Percentiles rank a stretch among this genome's conserved stretches.
These are phyloP conservation scores for Tenthredo mesomela DNA, from an alignment of 2,888 invertebrate genomes.

Conservation along the genomic window DNA sequence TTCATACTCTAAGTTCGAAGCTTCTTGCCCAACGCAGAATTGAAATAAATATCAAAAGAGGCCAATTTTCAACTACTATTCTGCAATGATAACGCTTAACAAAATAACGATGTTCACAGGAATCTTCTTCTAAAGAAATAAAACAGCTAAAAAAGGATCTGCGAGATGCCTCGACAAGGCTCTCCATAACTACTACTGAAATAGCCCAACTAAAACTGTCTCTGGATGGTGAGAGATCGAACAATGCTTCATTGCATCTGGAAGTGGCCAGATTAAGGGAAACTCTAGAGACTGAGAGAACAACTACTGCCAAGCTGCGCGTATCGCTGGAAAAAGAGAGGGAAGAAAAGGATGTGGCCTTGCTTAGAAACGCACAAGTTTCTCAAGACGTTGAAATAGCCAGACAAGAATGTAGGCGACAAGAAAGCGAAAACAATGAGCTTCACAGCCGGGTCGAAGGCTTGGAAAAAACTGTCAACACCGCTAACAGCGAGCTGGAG, in stretches of 20 bases:
- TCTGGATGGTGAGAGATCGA: conserved; percentile 70
- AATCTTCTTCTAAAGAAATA: conserved; percentile 70
- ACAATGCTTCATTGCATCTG: conserved; percentile 68
- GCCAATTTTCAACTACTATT: neutral
- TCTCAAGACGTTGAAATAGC: conserved; percentile 90
- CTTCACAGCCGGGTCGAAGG: conserved; percentile 80
- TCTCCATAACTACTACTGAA: conserved; percentile 66
- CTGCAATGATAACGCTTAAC: neutral
- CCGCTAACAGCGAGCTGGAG: conserved; percentile 79
- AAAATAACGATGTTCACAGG: conserved; percentile 61
- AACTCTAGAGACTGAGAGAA: conserved; percentile 70
- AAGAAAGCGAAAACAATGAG: conserved; percentile 84
- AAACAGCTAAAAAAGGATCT: conserved; percentile 67
- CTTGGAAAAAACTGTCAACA: conserved; percentile 80
- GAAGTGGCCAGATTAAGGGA: conserved; percentile 71
- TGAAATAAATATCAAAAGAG: neutral
- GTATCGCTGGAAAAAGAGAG: conserved; percentile 80
- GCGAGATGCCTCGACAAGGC: conserved; percentile 64
- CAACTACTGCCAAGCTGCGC: conserved; percentile 65
- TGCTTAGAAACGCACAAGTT: conserved; percentile 89
- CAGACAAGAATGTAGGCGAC: conserved; percentile 86
- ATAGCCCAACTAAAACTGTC: conserved; percentile 65
- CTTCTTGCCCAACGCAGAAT: neutral
- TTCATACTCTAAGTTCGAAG: neutral
- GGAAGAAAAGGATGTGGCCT: conserved; percentile 87